phyloP scores from a whole-genome alignment of 2,797 vertebrate species.

The Chloroceryle amazona region DNA sequence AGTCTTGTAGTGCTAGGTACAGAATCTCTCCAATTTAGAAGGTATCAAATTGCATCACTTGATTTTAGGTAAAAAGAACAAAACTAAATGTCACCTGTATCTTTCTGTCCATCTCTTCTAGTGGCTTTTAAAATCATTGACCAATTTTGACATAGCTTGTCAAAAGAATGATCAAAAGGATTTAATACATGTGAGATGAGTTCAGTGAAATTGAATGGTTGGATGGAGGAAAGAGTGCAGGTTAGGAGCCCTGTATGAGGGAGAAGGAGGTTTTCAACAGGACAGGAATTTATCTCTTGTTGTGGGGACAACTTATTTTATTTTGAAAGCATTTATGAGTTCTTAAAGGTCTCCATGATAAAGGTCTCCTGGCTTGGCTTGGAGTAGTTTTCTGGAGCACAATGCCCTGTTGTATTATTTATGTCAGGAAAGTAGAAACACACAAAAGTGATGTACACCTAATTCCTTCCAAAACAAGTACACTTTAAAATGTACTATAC shows the following conservation, averaged over 20 bases:
- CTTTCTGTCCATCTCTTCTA: background rate
- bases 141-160: background rate
- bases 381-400: background rate
- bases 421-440: background rate
- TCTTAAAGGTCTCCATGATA: background rate
- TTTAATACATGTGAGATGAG: background rate
- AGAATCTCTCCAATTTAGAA: background rate
- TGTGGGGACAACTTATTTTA: background rate
- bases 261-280: background rate
- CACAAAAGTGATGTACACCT: background rate
- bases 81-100: background rate
- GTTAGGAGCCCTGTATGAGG: background rate
- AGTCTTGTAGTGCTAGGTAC: background rate
- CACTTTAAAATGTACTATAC: background rate
- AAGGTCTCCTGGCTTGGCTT: background rate
- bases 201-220: background rate
- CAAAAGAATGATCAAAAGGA: background rate
- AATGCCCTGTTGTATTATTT: slow-evolving; percentile 5
- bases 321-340: background rate
- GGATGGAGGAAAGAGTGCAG: background rate
- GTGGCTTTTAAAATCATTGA: background rate
- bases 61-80: background rate
- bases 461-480: background rate
- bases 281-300: background rate
- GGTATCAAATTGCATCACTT: background rate